Conservation (phyloP, 2,113 vertebrate species). For the Heloderma charlesbogerti region DNA sequence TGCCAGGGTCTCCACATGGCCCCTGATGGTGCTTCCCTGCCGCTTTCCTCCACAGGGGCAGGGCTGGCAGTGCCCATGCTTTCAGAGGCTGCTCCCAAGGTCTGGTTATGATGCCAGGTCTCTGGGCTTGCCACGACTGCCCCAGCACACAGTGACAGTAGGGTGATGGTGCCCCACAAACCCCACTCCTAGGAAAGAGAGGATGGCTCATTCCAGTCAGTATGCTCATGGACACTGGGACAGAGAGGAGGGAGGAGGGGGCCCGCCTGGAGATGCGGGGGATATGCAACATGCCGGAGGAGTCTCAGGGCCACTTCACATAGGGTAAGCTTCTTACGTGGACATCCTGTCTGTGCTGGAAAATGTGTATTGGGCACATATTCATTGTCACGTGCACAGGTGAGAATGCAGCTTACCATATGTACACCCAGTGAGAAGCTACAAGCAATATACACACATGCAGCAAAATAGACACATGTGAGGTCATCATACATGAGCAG, state of each 20-base stretch:
- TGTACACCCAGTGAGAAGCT: background rate
- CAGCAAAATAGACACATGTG: background rate
- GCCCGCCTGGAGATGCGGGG: background rate
- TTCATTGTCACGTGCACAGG: background rate
- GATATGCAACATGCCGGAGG: accelerated
- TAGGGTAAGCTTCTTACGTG: background rate
- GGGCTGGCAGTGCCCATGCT: conserved; percentile 35
- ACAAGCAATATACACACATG: background rate
- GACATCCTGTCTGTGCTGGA: background rate
- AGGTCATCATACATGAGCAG: background rate
- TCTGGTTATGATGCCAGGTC: conserved; percentile 43
- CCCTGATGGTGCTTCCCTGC: background rate
- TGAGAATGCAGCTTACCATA: background rate
- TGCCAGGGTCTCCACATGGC: conserved; percentile 35
- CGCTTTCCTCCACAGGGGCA: conserved; percentile 4
- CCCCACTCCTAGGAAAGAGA: conserved; percentile 58
- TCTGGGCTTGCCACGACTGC: conserved; percentile 49
- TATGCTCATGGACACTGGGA: background rate
- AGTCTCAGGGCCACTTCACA: background rate
- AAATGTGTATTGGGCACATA: background rate
- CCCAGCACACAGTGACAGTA: conserved; percentile 69
- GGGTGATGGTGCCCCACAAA: conserved; percentile 64
- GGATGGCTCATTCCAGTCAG: background rate
- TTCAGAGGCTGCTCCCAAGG: background rate
- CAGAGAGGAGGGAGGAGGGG: background rate